Conservation (phyloP, 2,113 vertebrate species). For the Siniperca knerii region DNA sequence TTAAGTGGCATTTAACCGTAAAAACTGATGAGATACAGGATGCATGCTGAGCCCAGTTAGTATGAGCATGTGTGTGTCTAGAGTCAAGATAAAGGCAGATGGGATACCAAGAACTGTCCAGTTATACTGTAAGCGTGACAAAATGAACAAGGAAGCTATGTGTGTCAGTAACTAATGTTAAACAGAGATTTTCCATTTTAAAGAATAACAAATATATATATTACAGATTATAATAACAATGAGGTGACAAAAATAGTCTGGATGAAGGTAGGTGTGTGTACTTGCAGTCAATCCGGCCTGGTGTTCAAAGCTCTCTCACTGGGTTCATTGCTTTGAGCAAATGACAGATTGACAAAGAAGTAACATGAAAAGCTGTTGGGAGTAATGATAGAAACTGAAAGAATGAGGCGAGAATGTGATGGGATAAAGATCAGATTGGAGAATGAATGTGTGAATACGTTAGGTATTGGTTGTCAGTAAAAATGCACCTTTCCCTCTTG, state of each 20-base stretch:
- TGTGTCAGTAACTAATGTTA: slow-evolving; percentile 18
- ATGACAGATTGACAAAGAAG: background rate
- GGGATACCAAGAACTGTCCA: background rate
- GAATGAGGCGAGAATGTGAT: background rate
- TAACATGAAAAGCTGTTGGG: background rate
- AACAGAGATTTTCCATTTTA: slow-evolving; percentile 45
- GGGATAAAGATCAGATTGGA: background rate
- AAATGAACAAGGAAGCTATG: slow-evolving; percentile 2
- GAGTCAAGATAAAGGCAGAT: background rate
- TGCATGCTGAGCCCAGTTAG: background rate
- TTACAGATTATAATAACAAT: slow-evolving; percentile 16
- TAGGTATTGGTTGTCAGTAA: too few relatives aligned
- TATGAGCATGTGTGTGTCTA: background rate
- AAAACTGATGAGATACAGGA: slow-evolving; percentile 21
- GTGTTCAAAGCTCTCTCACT: background rate
- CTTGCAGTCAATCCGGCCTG: background rate
- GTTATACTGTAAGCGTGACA: background rate
- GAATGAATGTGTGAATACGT: too few relatives aligned
- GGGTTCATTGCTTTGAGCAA: background rate
- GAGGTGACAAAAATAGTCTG: background rate
- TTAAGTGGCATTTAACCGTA: slow-evolving; percentile 21
- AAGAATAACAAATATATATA: background rate
- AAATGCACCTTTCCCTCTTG: too few relatives aligned
- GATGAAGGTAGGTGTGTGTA: background rate
- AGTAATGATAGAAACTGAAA: background rate